Evolutionary conservation across 2,113 vertebrate species (phyloP).

Genomic region (Daphoenositta chrysoptera): DNA sequence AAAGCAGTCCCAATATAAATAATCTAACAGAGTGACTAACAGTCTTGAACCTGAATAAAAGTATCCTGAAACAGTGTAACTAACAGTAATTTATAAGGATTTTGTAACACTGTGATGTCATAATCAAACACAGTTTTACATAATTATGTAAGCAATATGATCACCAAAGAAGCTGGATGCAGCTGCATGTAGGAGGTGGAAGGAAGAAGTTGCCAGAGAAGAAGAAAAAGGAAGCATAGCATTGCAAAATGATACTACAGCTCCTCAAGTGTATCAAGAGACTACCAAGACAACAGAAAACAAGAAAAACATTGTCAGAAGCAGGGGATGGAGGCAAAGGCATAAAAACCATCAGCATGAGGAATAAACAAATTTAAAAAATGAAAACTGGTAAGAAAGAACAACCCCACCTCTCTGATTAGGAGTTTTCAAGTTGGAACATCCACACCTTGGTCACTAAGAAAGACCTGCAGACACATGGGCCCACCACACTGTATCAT

Average conservation of each 20-base stretch:
- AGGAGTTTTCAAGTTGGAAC: neutral
- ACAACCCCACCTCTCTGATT: neutral
- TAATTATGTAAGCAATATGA: neutral
- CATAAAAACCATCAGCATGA: neutral
- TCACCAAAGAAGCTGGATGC: neutral
- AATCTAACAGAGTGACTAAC: neutral
- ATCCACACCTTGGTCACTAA: neutral
- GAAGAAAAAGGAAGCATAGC: neutral
- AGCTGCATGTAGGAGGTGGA: neutral
- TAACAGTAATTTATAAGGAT: neutral
- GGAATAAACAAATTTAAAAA: neutral
- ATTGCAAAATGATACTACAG: neutral
- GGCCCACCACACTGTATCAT: rapidly evolving
- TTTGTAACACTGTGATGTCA: neutral
- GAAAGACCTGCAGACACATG: neutral
- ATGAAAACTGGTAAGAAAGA: neutral
- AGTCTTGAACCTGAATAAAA: neutral
- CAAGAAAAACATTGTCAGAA: neutral
- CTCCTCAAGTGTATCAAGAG: neutral
- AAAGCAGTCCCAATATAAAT: neutral
- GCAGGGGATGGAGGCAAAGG: neutral
- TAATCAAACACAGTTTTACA: neutral
- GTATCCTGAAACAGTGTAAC: neutral
- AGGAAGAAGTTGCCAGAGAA: neutral
- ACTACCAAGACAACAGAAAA: neutral